Base-by-base conservation (phyloP, 1,140 invertebrate genomes). In the Drosophila funebris region DNA sequence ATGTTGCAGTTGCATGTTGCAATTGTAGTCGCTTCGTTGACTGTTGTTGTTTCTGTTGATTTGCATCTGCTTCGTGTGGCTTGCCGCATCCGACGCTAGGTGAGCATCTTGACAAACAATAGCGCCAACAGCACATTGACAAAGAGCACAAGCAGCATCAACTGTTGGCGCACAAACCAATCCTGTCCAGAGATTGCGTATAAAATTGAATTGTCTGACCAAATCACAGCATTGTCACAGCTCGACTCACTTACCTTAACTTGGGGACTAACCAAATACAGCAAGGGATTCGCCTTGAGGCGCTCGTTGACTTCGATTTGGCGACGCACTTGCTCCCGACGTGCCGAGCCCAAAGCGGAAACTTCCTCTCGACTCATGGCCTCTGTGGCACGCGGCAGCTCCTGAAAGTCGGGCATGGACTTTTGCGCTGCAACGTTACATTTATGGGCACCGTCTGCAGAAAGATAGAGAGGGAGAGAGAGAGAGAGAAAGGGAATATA, bases 41-140 rank as follows among this genome's bases (percentile, higher is more conserved):
- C 27, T 24, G 31, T 9, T 54, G 37, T 27, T 58, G 48, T 22
- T 31, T 50, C 24, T 66, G 43, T 24, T 60, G 36, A 29, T 31
- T 14, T 39, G 29, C 9, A 18, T 52, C 20, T 70, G 70, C 52
- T 64, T 46, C 68, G 76, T 74, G 58, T 69, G 74, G 39, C 71
- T 43, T 61, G 60, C 90, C 91, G 92, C 91, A 74, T 88, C 64
- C 75, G 79, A 71, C 91, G 93, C 95, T 97, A 98, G 95, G 97
- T 97, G 76, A 98, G 94, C 93, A 99, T 94, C 93, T 99, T 98
- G 94, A 98, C 97, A 93, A 99, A 99, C 95, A 99, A 97, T 92
- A 98, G 96, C 90, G 97, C 98, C 94, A 99, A 93, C 78, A 97
- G 97, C 92, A 99, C 96, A 94, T 99, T 99, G 93, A 99, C 95